Evolutionary conservation across 2,888 invertebrate species (phyloP).

Genomic region (Cacoxenus indagator): DNA sequence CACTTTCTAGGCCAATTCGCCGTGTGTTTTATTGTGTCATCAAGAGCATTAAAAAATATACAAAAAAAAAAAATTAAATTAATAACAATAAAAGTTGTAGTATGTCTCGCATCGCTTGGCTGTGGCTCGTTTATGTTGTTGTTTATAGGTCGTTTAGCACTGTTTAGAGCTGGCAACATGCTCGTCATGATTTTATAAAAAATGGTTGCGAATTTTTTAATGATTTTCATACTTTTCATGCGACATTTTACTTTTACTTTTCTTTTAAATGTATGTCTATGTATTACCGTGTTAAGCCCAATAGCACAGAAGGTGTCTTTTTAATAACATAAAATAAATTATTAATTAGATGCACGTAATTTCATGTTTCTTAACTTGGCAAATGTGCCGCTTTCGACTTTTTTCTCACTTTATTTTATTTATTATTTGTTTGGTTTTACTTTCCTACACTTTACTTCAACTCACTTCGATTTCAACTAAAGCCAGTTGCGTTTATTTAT

Average conservation of each 20-base stretch:
- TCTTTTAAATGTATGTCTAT: no score
- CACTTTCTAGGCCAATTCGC: not conserved
- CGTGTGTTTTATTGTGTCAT: conserved; percentile 13
- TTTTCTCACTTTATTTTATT: not conserved
- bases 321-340: conserved; percentile 14
- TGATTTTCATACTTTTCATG: conserved; percentile 1
- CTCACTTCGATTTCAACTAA: not conserved
- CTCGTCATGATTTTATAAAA: not conserved
- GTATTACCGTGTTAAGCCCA: not conserved
- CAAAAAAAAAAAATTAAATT: not conserved
- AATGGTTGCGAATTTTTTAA: not conserved
- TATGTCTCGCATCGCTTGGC: not conserved
- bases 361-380: conserved; percentile 21
- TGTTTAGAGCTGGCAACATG: not conserved
- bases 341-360: conserved; percentile 37
- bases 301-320: not conserved
- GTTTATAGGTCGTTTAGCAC: conserved; percentile 15
- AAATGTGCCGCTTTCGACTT: conserved; percentile 19
- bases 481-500: not conserved
- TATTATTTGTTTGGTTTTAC: not conserved
- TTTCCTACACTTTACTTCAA: not conserved
- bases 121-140: not conserved
- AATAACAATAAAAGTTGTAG: not conserved
- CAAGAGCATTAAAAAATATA: not conserved
- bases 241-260: not conserved